Evolutionary conservation across 2,797 vertebrate genomes (phyloP).

Genomic region (Aphelocoma californica): DNA sequence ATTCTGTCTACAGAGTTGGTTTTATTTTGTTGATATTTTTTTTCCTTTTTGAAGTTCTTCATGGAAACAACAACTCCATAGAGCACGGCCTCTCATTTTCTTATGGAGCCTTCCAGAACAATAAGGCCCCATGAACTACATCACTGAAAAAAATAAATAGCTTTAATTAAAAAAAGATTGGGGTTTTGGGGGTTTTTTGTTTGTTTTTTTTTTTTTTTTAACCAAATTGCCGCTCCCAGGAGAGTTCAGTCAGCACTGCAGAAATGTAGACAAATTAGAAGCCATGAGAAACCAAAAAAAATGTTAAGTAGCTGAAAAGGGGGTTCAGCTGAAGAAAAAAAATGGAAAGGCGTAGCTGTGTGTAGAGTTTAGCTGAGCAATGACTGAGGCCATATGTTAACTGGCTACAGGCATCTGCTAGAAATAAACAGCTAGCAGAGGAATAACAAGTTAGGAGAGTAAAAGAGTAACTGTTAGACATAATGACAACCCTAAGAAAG

Average conservation of each 20-base stretch:
- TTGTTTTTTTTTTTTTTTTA: neutral
- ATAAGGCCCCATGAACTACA: neutral
- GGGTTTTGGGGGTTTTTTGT: neutral
- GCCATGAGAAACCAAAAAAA: neutral
- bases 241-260: neutral
- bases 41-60: neutral
- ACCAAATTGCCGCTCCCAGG: neutral
- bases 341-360: neutral
- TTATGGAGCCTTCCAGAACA: neutral
- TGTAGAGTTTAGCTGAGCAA: neutral
- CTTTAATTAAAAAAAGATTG: neutral
- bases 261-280: neutral
- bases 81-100: neutral
- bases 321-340: neutral
- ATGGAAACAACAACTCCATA: neutral
- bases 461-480: constrained; percentile 11
- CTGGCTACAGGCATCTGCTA: constrained; percentile 24
- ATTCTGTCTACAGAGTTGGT: neutral
- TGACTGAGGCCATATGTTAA: neutral
- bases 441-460: neutral
- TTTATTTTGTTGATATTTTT: neutral
- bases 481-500: neutral
- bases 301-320: constrained; percentile 1
- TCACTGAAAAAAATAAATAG: neutral
- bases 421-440: constrained; percentile 37